phyloP scores from a whole-genome alignment of 2,113 vertebrate genomes.

The Pongo abelii region DNA sequence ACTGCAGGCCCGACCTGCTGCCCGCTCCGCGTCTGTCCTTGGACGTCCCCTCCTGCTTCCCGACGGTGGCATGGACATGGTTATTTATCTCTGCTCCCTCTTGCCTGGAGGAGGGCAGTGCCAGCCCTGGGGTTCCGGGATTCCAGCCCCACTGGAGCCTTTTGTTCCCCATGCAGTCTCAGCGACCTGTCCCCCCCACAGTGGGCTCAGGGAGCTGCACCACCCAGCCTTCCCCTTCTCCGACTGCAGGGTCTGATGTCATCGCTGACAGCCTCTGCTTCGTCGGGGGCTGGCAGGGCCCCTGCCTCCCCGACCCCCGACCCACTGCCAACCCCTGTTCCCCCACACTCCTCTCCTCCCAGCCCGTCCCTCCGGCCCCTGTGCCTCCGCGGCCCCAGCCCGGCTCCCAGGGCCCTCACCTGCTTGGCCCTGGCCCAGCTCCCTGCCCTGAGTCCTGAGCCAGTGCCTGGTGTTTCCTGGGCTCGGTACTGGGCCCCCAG shows the following conservation, averaged over 20 bases:
- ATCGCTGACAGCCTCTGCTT: too few species aligned
- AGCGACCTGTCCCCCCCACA: not conserved
- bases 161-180: not conserved
- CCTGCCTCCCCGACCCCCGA: not conserved
- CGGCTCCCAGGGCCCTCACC: too few species aligned
- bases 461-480: not conserved
- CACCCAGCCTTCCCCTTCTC: not conserved
- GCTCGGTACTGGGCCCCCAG: not conserved
- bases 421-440: not conserved
- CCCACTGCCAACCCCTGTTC: too few species aligned
- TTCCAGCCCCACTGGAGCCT: fast-evolving
- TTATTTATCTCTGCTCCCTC: not conserved
- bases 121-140: not conserved
- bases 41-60: too few species aligned
- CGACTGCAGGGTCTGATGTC: not conserved
- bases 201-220: too few species aligned
- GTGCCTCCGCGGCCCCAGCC: too few species aligned
- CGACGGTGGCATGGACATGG: fast-evolving
- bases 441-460: not conserved
- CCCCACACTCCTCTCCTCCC: not conserved
- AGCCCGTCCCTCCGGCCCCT: too few species aligned
- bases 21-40: fast-evolving
- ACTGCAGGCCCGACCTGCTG: fast-evolving
- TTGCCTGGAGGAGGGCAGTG: not conserved
- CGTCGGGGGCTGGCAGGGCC: too few species aligned